Conservation (phyloP, 2,113 vertebrate genomes). For the Sardina pilchardus region DNA sequence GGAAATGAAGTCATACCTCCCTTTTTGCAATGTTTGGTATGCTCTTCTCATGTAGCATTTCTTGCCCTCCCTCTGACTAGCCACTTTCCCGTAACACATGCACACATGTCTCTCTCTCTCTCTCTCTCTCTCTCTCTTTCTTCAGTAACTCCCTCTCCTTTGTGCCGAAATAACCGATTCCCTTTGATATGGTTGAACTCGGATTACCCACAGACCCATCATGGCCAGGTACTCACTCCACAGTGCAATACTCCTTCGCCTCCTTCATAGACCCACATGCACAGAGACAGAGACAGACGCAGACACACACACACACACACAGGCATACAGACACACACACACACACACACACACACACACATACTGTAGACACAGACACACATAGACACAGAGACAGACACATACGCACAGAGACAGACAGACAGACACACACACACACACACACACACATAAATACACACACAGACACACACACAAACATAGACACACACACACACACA, state of each 20-base stretch:
- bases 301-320: too few relatives aligned
- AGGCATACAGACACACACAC: too few relatives aligned
- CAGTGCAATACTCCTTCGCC: conserved; percentile 30
- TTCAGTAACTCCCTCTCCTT: neutral
- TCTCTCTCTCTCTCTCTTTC: neutral
- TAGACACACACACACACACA: neutral
- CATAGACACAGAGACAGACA: neutral
- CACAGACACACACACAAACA: neutral
- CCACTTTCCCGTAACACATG: neutral
- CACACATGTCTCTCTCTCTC: neutral
- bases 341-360: too few relatives aligned
- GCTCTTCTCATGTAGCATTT: neutral
- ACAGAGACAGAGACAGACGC: too few relatives aligned
- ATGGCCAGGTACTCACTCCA: conserved; percentile 44
- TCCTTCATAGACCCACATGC: neutral
- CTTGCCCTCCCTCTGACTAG: neutral
- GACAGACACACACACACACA: too few relatives aligned
- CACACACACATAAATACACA: neutral
- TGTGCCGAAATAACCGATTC: conserved; percentile 53
- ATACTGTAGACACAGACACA: too few relatives aligned
- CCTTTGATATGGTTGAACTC: conserved; percentile 56
- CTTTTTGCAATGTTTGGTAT: neutral
- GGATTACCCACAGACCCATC: conserved; percentile 42
- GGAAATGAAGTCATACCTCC: neutral
- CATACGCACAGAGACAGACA: neutral